These are phyloP conservation scores for Alosa alosa DNA, from an alignment of 2,113 vertebrate genomes.

Conservation along the genomic window DNA sequence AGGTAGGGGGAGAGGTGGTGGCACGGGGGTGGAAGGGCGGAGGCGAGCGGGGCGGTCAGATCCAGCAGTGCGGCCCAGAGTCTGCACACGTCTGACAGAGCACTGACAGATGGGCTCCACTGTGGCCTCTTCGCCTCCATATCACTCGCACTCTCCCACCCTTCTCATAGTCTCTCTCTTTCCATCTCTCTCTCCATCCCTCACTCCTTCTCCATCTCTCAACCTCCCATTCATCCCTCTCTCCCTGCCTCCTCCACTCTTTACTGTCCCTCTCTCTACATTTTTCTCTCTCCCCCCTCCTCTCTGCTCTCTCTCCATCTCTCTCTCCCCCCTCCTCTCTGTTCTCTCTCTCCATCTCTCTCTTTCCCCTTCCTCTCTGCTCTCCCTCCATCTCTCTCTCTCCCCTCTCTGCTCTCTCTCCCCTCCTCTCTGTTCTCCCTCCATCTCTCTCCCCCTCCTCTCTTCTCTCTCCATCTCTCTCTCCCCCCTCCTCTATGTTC, in stretches of 20 bases:
- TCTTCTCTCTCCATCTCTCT: constrained; percentile 22
- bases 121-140: neutral
- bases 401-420: neutral
- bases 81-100: neutral
- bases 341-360: neutral
- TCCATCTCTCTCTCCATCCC: neutral
- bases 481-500: constrained; percentile 42
- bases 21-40: neutral
- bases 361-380: neutral
- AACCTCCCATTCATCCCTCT: neutral
- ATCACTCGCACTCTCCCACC: neutral
- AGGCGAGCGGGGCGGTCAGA: neutral
- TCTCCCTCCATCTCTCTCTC: neutral
- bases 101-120: constrained; percentile 5
- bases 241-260: neutral
- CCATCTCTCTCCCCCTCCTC: neutral
- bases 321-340: neutral
- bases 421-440: no score
- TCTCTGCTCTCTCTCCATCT: neutral
- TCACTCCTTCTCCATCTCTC: neutral
- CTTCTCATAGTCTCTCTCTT: neutral
- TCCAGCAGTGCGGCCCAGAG: neutral
- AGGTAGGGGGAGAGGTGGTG: neutral
- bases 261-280: neutral
- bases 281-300: neutral